A percentile compares a stretch with the other conserved stretches of the same genome.
phyloP scores from a whole-genome alignment of 1,140 invertebrate species.

The Drosophila sechellia region DNA sequence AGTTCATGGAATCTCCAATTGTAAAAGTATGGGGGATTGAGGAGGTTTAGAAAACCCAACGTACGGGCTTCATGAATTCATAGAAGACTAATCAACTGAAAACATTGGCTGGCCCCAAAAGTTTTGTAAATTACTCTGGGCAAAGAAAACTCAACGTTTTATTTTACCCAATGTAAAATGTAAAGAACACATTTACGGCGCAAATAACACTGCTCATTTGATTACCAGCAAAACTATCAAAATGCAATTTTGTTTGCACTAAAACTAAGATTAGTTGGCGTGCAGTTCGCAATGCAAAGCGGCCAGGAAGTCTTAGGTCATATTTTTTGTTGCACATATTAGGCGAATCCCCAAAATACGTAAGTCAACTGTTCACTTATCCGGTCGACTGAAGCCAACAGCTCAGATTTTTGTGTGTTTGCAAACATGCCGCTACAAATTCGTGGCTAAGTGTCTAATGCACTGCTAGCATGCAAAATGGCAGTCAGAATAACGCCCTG shows the following conservation, averaged over 20 bases:
- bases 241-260: slow-evolving; percentile 45
- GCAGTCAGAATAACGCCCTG: slow-evolving; percentile 73
- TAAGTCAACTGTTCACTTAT: slow-evolving; percentile 54
- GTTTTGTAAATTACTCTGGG: not conserved
- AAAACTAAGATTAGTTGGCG: slow-evolving; percentile 33
- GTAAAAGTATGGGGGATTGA: not conserved
- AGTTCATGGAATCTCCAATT: not conserved
- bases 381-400: slow-evolving; percentile 4
- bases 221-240: slow-evolving; percentile 44
- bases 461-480: slow-evolving; percentile 71
- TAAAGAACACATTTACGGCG: not conserved
- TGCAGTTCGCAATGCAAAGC: slow-evolving; percentile 22
- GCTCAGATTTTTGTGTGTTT: slow-evolving; percentile 22
- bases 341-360: slow-evolving; percentile 26
- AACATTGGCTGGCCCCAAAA: not conserved
- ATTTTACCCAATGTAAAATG: not conserved
- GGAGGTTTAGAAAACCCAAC: not conserved
- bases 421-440: slow-evolving; percentile 64
- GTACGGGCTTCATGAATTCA: not conserved
- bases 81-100: not conserved
- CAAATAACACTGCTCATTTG: slow-evolving; percentile 6
- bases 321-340: slow-evolving; percentile 24
- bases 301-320: slow-evolving; percentile 19
- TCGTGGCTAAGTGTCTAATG: slow-evolving; percentile 65
- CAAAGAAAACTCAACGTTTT: not conserved